A percentile compares a stretch with the other conserved stretches of the same genome.
Evolutionary conservation across 23 tunicate genomes (phyloP).

Genomic region (Corella eumyota): DNA sequence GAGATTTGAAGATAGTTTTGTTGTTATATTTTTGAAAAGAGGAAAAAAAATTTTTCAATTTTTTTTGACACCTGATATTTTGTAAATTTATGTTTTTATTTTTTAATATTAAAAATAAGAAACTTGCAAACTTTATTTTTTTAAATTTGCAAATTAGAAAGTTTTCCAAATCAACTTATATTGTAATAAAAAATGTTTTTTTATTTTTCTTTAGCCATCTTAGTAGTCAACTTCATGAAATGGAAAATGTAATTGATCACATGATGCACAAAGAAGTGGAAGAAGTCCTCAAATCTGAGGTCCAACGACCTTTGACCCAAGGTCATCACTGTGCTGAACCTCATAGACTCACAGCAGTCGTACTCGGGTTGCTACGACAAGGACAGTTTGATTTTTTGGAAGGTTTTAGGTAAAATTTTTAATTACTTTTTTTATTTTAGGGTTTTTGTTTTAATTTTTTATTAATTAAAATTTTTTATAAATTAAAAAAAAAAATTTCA

Average conservation of each 20-base stretch:
- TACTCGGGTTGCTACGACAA: constrained; percentile 52
- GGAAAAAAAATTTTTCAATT: background rate
- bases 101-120: too few relatives aligned
- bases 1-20: background rate
- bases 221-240: constrained; percentile 66
- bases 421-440: too few relatives aligned
- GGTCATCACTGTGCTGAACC: constrained; percentile 50
- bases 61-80: too few relatives aligned
- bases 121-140: too few relatives aligned
- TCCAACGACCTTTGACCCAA: constrained; percentile 47
- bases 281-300: constrained; percentile 31
- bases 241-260: constrained; percentile 75
- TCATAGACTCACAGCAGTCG: constrained; percentile 63
- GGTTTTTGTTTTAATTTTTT: too few relatives aligned
- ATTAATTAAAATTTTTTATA: background rate
- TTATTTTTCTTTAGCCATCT: constrained; percentile 38
- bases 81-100: too few relatives aligned
- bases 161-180: too few relatives aligned
- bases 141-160: too few relatives aligned
- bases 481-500: background rate
- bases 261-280: constrained; percentile 83
- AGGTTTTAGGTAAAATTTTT: constrained; percentile 52
- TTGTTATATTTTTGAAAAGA: background rate
- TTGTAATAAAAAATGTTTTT: too few relatives aligned
- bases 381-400: constrained; percentile 61